Evolutionary conservation across 2,888 invertebrate species (phyloP).

Genomic region (Lobophora halterata): DNA sequence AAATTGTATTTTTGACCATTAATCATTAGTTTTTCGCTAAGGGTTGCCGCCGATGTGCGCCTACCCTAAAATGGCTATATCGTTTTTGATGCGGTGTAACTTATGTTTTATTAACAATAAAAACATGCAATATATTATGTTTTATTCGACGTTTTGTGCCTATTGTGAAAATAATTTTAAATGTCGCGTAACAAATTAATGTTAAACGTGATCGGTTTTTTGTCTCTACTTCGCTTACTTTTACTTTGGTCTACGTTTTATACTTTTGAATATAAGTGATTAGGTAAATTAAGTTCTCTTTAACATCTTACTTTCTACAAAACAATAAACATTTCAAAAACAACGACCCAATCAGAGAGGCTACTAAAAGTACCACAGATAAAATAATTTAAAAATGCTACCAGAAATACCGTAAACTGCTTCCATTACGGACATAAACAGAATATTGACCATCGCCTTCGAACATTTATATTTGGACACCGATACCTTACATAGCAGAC

Average conservation of each 20-base stretch:
- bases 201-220: too few species aligned
- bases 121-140: conserved; percentile 32
- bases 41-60: conserved; percentile 34
- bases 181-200: conserved; percentile 19
- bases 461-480: too few species aligned
- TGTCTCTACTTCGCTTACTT: too few species aligned
- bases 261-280: too few species aligned
- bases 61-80: conserved; percentile 38
- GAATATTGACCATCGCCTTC: conserved; percentile 24
- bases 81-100: conserved; percentile 38
- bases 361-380: conserved; percentile 1
- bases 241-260: too few species aligned
- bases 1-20: conserved; percentile 22
- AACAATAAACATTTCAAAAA: conserved; percentile 17
- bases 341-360: conserved; percentile 7
- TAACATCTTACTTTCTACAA: conserved; percentile 8
- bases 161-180: conserved; percentile 15
- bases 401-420: conserved; percentile 22
- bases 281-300: too few species aligned
- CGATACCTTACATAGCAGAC: too few species aligned
- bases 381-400: conserved; percentile 10
- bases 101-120: conserved; percentile 35
- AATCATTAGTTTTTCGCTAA: conserved; percentile 45
- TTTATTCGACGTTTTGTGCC: conserved; percentile 26
- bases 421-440: conserved; percentile 25